Percentiles rank a stretch among this genome's conserved stretches.
Evolutionary conservation across 2,113 vertebrate genomes (phyloP).

Genomic region (Dromiciops gliroides): DNA sequence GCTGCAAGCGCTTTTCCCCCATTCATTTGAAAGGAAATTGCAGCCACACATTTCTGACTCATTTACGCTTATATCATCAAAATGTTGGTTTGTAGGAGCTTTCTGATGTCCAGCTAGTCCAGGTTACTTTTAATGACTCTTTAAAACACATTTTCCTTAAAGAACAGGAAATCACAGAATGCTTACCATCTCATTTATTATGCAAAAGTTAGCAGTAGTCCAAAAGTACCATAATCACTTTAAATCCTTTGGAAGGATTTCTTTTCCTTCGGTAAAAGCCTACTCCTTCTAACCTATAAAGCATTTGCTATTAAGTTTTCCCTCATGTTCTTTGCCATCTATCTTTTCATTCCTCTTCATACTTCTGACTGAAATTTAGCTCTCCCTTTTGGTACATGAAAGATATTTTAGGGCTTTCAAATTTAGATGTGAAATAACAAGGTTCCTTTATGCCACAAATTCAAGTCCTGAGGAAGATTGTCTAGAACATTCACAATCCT

Average conservation of each 20-base stretch:
- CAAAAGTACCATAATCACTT: slow-evolving; percentile 29
- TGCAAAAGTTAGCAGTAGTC: slow-evolving; percentile 45
- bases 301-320: slow-evolving; percentile 21
- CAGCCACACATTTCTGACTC: slow-evolving; percentile 67
- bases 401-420: background rate
- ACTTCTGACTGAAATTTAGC: slow-evolving; percentile 39
- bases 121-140: slow-evolving; percentile 63
- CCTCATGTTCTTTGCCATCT: slow-evolving; percentile 9
- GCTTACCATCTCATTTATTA: slow-evolving; percentile 63
- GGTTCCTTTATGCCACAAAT: background rate
- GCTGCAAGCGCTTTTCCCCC: slow-evolving; percentile 54
- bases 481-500: background rate
- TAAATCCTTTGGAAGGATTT: slow-evolving; percentile 14
- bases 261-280: slow-evolving; percentile 34
- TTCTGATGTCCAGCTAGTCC: slow-evolving; percentile 57
- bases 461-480: background rate
- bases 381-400: background rate
- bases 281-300: slow-evolving; percentile 30
- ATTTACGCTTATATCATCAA: slow-evolving; percentile 66
- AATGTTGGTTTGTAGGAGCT: slow-evolving; percentile 60
- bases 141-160: slow-evolving; percentile 56
- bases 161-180: slow-evolving; percentile 43
- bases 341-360: background rate
- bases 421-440: background rate
- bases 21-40: slow-evolving; percentile 70